Percentiles rank a stretch among this genome's conserved stretches.
Evolutionary conservation across 2,797 vertebrate genomes (phyloP).

Genomic region (Tinamus major): DNA sequence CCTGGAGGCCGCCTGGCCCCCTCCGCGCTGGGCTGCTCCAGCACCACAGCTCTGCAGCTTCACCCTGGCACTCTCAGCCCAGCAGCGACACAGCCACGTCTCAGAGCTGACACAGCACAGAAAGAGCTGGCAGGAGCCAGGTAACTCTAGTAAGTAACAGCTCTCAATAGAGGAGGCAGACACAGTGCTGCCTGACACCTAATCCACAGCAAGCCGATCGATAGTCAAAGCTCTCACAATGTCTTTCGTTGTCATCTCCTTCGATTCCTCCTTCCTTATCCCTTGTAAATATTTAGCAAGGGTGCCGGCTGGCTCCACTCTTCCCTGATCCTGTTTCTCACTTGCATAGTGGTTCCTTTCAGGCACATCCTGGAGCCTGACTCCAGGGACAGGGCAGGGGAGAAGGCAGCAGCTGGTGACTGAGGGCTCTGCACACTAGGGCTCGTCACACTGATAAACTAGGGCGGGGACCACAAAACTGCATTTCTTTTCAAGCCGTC

Average conservation of each 20-base stretch:
- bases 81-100: neutral
- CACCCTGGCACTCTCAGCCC: neutral
- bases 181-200: neutral
- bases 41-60: neutral
- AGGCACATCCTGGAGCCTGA: neutral
- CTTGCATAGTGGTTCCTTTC: neutral
- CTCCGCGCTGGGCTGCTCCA: neutral
- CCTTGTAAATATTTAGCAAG: neutral
- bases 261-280: neutral
- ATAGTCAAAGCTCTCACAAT: neutral
- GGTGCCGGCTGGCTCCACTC: neutral
- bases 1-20: too few species aligned
- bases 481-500: neutral
- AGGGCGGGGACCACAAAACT: neutral
- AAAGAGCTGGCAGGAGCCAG: neutral
- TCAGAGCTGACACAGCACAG: neutral
- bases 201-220: accelerated
- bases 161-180: neutral
- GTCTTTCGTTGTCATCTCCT: neutral
- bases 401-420: neutral
- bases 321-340: neutral
- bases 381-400: neutral
- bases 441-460: neutral
- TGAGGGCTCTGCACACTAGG: neutral
- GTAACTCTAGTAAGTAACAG: neutral